These are phyloP conservation scores for Tympanoctomys barrerae DNA, from an alignment of 2,797 vertebrate species.

Conservation along the genomic window DNA sequence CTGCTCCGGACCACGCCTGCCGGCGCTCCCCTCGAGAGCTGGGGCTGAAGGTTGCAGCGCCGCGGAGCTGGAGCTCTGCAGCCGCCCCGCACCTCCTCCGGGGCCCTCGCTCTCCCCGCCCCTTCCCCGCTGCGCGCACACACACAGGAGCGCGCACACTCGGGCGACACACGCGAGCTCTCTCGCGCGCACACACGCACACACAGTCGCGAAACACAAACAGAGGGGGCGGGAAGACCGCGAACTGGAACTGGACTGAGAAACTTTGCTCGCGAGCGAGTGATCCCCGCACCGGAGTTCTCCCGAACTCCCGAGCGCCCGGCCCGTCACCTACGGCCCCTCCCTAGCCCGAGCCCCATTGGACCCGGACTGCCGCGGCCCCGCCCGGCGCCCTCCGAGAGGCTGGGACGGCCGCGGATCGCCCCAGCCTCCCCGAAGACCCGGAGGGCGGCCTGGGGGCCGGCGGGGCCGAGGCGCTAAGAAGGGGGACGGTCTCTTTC, in stretches of 20 bases:
- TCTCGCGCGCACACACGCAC: background rate
- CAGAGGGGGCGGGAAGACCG: constrained; percentile 37
- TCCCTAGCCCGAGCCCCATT: constrained; percentile 68
- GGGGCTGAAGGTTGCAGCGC: background rate
- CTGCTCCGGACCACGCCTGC: constrained; percentile 66
- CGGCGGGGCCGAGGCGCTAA: constrained; percentile 47
- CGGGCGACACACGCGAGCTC: background rate
- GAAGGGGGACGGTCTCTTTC: background rate
- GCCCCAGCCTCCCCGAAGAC: constrained; percentile 33
- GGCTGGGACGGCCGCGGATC: constrained; percentile 58
- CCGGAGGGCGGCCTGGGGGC: constrained; percentile 51
- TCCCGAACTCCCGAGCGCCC: background rate
- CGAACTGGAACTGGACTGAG: background rate
- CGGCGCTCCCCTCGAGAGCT: constrained; percentile 38
- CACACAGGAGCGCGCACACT: background rate
- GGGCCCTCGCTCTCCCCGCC: constrained; percentile 79
- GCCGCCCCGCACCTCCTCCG: constrained; percentile 5
- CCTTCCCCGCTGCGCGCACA: constrained; percentile 82
- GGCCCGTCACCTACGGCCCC: constrained; percentile 70
- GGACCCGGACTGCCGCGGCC: constrained; percentile 42
- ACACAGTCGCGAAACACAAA: background rate
- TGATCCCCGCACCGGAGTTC: constrained; percentile 32
- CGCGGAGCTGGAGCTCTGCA: background rate
- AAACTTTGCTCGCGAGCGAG: constrained; percentile 71
- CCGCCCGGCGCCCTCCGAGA: constrained; percentile 56